Evolutionary conservation across 2,113 vertebrate genomes (phyloP), one percentile per base, ranked within the genome.

Genomic region (Grallaria varia): DNA sequence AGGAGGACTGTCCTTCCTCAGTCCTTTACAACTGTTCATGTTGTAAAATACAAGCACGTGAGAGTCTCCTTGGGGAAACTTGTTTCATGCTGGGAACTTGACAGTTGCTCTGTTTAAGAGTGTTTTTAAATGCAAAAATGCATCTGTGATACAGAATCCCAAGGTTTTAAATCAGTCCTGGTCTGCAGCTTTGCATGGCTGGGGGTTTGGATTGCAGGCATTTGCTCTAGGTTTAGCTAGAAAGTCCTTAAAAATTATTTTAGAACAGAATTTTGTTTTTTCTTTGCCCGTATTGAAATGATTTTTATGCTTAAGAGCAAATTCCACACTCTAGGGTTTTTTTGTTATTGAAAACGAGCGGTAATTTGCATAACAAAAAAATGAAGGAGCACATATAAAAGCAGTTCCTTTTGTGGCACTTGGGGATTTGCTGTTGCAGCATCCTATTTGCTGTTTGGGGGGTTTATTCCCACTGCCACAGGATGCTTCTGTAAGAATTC

Each of bases 401-500:
- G 35, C 66, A 87, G 3, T 59, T 79, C 39, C 81, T 75, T 42
- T 66, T 73, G 33, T 39, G 56, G 21, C 49, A 22, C 56, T 64
- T 28, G 35, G 66, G 66, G 49, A 71, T 56, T 94, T 24, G 10
- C 85, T 82, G n/a, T 33, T 89, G 31, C 14, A 81, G 39, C 73
- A 27, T 72, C 17, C 1, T 56, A 0, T 85, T 91, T 76, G 45
- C 55, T 76, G 24, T 49, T 47, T 42, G 67, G 22, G 24, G 3
- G 8, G 64, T 92, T 90, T 93, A 93, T 90, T 95, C 23, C 63
- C 4, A 4, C 76, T 77, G 33, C 52, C 76, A 56, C 40, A 53
- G 64, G 79, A 56, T 74, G 20, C 75, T 92, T 94, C 60, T 64
- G 83, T 31, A 64, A 87, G 64, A 92, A 94, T 92, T 92, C 82